Evolutionary conservation across 2,888 invertebrate genomes (phyloP), one percentile per base, ranked within the genome.

Genomic region (Hypsopygia costalis): DNA sequence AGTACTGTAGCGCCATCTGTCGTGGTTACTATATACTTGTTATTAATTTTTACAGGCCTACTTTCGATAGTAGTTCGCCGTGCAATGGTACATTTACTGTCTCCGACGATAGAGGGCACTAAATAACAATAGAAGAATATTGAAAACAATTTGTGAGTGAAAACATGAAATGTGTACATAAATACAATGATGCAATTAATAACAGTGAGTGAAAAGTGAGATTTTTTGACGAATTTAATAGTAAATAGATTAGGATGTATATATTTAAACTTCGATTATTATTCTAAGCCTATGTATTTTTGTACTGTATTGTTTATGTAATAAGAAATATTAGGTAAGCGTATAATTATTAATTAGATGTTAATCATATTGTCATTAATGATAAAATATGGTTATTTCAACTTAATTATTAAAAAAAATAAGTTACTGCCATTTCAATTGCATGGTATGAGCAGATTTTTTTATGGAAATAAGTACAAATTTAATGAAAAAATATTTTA

Each of bases 11-110:
- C 58, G 66, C 64, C 74, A 72, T 69, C 74, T 68, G 5, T 11
- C 34, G 11, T 10, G 6, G 3, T 9, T 9, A 11, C 33, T 31
- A 35, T 11, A 12, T 28, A 36, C 22, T 6, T 11, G 22, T 39
- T 20, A 16, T 16, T 22, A 46, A 43, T 52, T n/a, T 58, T 62
- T 51, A 36, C 79, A 82, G 81, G 52, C 57, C 73, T 16, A 45
- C 68, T 37, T 63, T 73, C 47, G 81, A 77, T 38, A 74, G 48
- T 49, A 59, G 60, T 28, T 65, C 81, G 1, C 69, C 79, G 11
- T 75, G 77, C 63, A 85, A 81, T 47, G 87, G 85, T 33, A 83
- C 85, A 37, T 86, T 87, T 47, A 79, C 82, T 5, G 57, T 75
- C 12, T 69, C 75, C 16, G 77, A 83, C 63, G 81, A 82, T 29